phyloP scores from a whole-genome alignment of 2,797 vertebrate genomes.

The Gila robusta region DNA sequence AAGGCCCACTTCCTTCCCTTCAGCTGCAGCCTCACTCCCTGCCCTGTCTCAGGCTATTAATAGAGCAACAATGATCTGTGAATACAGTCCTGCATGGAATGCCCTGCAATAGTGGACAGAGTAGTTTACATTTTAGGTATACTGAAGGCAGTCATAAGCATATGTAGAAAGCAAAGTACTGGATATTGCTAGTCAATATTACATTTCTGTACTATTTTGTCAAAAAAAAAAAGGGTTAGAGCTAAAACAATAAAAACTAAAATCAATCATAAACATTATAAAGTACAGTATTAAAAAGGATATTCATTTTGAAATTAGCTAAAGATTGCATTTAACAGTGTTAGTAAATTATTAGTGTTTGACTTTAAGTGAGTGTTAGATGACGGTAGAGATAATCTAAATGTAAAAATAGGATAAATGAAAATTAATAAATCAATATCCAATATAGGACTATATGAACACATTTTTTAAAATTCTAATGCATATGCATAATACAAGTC shows the following conservation, averaged over 20 bases:
- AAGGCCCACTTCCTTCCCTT: conserved; percentile 80
- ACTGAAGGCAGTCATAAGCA: not conserved
- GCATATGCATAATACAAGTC: too few species aligned
- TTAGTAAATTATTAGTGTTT: not conserved
- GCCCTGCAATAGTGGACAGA: conserved; percentile 1
- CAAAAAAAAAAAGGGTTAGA: not conserved
- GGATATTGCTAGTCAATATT: not conserved
- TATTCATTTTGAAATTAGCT: not conserved
- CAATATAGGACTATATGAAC: too few species aligned
- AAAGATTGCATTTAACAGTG: not conserved
- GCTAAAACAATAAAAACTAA: too few species aligned
- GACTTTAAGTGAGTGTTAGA: not conserved
- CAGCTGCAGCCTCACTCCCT: conserved; percentile 74
- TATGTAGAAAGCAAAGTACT: not conserved
- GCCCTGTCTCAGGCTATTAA: conserved; percentile 77
- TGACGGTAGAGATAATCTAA: not conserved
- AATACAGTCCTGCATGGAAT: conserved; percentile 28
- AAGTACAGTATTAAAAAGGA: too few species aligned
- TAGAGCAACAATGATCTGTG: conserved; percentile 81
- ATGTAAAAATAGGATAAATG: not conserved
- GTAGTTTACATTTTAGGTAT: not conserved
- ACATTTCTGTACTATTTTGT: not conserved
- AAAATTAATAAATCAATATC: too few species aligned
- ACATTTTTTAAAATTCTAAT: too few species aligned
- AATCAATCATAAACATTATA: too few species aligned